Base-by-base conservation (phyloP, 2,113 vertebrate species). In the Periophthalmus modestus region DNA sequence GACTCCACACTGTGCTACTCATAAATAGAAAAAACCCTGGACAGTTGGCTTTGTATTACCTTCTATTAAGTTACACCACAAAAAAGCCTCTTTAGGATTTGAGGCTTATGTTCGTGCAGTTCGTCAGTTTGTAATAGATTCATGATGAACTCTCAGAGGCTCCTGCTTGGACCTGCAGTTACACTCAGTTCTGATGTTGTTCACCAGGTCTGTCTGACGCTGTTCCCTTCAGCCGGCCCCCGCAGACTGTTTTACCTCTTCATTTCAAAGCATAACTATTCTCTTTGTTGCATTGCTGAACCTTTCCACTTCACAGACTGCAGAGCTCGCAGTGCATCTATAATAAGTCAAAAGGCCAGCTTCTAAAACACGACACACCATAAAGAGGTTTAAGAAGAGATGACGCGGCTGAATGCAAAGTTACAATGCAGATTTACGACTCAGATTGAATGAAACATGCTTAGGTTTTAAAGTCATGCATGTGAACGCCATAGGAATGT, bases 261-360 rank as follows among this genome's bases (percentile, higher is more conserved):
- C 54, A 65, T 89, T 85, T 91, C 87, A 91, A 90, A 90, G 89
- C 71, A 67, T 68, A 71, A 74, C 65, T 73, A 92, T 91, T 91
- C 86, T 66, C 86, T 91, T 90, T 90, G 87, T 88, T 73, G 78
- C 55, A 43, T 46, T 63, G 66, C 78, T 75, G 47, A 83, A 82
- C 66, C 74, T 71, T 58, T 72, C 46, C 6, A 80, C 83, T 85
- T 78, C 84, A 77, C 47, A 86, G 61, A 80, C 82, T 74, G 14
- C 71, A 74, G 39, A 72, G 73, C 62, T 85, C 78, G 82, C 24
- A 80, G 74, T 76, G 80, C 87, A 88, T 87, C 63, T 19, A 68
- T 79, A 89, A 83, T 84, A 83, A 79, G 78, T 86, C 73, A 61
- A 81, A 88, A 78, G 79, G 63, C 75, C 77, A 71, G 52, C 81